Base-by-base conservation (phyloP, 2,888 invertebrate genomes). In the Pelosia muscerda region DNA sequence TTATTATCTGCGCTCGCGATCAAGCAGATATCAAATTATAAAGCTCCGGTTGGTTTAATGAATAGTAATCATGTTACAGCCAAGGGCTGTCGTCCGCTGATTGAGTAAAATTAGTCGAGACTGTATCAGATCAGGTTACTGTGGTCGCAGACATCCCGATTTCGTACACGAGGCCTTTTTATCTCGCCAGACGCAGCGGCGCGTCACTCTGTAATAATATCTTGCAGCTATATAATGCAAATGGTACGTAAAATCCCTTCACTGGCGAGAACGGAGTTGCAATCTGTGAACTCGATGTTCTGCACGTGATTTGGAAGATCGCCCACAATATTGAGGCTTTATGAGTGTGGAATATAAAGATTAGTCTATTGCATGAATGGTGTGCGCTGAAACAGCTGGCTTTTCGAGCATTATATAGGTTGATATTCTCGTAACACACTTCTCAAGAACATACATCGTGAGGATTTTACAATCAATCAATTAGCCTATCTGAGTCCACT, bases 101-200 rank as follows among this genome's bases (percentile, higher is more conserved):
- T 91, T 90, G 90, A 88, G 86, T 86, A 85, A 88, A 92, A 92
- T 92, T 89, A 89, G 86, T 87, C 81, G 87, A 87, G 90, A 91
- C 89, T 89, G 87, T 76, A n/a, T n/a, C n/a, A 81, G 84, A 86
- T 93, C 90, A 77, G 78, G 88, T 92, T 92, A 87, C 90, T 77
- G 69, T 74, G 74, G 76, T 78, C 78, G 74, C 83, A 81, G 83
- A 78, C 85, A 75, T 73, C 76, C 75, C 79, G 74, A 83, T 85
- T 87, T 83, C 80, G 79, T 80, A 84, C 82, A 80, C 79, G 71
- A 78, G 80, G 74, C 71, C 62, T 79, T 77, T 76, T 74, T 68
- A 62, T 62, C 65, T 64, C 77, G 76, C 86, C 88, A 69, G 69
- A 69, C 69, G 63, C 15, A 38, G 10, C 11, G 69, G 42, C 69